Percentiles rank a stretch among this genome's conserved stretches.
Evolutionary conservation across 2,113 vertebrate species (phyloP).

Genomic region (Conger conger): DNA sequence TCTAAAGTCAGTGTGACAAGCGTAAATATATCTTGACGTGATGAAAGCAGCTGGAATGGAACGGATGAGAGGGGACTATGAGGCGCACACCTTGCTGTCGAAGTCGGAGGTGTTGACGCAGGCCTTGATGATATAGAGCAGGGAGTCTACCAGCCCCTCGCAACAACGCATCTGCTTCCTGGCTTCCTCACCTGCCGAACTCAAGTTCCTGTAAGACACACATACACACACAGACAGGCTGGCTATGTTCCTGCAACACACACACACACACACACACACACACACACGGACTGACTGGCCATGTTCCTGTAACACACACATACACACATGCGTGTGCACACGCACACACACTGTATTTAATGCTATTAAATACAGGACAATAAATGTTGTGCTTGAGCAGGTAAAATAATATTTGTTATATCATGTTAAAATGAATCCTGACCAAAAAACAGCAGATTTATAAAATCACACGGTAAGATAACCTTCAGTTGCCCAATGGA

Average conservation of each 20-base stretch:
- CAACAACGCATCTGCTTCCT: slow-evolving; percentile 93
- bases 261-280: not conserved
- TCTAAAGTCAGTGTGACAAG: not conserved
- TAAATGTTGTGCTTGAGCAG: no score
- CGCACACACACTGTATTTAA: not conserved
- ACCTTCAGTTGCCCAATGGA: no score
- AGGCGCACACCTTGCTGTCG: slow-evolving; percentile 88
- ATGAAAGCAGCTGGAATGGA: not conserved
- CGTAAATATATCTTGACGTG: not conserved
- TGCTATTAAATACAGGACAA: no score
- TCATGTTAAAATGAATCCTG: no score
- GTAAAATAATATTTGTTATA: no score
- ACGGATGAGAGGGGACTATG: not conserved
- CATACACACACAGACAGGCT: not conserved
- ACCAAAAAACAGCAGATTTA: no score
- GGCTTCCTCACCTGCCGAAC: slow-evolving; percentile 93
- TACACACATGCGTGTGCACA: slow-evolving; percentile 2
- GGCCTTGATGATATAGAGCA: slow-evolving; percentile 95
- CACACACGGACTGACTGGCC: not conserved
- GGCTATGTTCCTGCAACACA: not conserved
- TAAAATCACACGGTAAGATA: no score
- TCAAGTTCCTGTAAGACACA: slow-evolving; percentile 81
- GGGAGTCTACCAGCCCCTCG: slow-evolving; percentile 91
- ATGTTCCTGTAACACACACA: no score
- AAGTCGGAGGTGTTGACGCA: slow-evolving; percentile 97